Percentiles rank a stretch among this genome's conserved stretches.
Evolutionary conservation across 2,888 invertebrate genomes (phyloP).

Genomic region (Parascotia fuliginaria): DNA sequence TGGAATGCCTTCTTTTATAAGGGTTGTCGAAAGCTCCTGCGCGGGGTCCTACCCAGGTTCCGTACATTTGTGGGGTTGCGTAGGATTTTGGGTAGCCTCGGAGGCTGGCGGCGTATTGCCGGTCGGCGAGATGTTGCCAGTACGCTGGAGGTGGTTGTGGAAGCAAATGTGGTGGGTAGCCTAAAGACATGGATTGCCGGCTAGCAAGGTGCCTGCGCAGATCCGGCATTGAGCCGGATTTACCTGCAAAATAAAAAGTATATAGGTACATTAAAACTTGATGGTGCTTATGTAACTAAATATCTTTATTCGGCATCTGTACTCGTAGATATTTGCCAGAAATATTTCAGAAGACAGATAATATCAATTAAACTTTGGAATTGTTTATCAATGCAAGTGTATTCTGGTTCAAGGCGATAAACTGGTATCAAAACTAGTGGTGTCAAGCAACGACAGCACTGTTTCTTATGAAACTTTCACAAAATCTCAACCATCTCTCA

Average conservation of each 20-base stretch:
- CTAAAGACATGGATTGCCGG: constrained; percentile 72
- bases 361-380: too few species aligned
- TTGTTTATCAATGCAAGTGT: too few species aligned
- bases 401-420: too few species aligned
- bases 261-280: too few species aligned
- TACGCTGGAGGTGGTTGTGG: constrained; percentile 76
- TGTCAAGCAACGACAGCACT: too few species aligned
- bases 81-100: constrained; percentile 72
- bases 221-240: constrained; percentile 83
- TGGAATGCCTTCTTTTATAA: constrained; percentile 83
- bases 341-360: too few species aligned
- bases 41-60: constrained; percentile 80
- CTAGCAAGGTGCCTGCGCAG: constrained; percentile 74
- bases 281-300: too few species aligned
- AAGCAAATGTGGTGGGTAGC: constrained; percentile 69
- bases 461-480: too few species aligned
- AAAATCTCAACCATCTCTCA: too few species aligned
- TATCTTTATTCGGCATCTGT: too few species aligned
- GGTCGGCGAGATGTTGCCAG: constrained; percentile 77
- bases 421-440: too few species aligned
- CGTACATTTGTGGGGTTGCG: constrained; percentile 67
- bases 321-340: too few species aligned
- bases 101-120: constrained; percentile 77
- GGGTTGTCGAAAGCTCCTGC: constrained; percentile 80
- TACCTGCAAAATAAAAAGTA: constrained; percentile 72